Base-by-base conservation (phyloP, 92 coral and sea anemone species). In the Paragorgia papillata region DNA sequence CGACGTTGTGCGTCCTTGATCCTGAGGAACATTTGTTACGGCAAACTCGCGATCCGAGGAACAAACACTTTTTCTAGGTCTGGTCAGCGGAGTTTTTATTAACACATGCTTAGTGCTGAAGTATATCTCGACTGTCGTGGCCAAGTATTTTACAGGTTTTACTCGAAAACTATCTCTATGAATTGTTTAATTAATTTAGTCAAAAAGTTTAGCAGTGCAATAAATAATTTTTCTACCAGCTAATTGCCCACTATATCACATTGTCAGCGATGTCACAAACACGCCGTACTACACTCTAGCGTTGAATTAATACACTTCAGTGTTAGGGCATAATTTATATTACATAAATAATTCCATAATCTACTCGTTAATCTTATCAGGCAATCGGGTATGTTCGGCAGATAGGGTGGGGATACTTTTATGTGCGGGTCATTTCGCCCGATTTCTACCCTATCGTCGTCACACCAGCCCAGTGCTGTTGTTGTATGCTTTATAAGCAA, bases 401-500 rank as follows among this genome's bases (percentile, higher is more conserved):
- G 8, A 15, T 19, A 39, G 53, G 29, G 51, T 9, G 22, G 32
- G 53, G 12, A 2, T 66, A 40, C 8, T 66, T 20, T 1, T n/a
- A n/a, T 33, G 40, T 29, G 18, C 63, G 62, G 78, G 64, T 55
- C 34, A 50, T 21, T 0, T 1, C 37, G 41, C 63, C 78, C 63
- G 78, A 69, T 35, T 13, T 26, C 25, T 69, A 7, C 20, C 61
- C 26, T 4, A 0, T 29, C n/a, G 26, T 48, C 59, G 41, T 7
- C 26, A 12, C 15, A 24, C 61, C 10, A 55, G 29, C 73, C 30
- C 39, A 20, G 41, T 15, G 44, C 22, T 26, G 33, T 68, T 44
- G 22, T 1, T 9, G 5, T 7, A 25, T 22, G 53, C 53, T 49
- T 71, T 54, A 89, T 83, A 62, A 64, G 62, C 98, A 94, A 69